Percentiles rank a stretch among this genome's conserved stretches.
phyloP scores from a whole-genome alignment of 1,140 invertebrate species.

The Apis florea region DNA sequence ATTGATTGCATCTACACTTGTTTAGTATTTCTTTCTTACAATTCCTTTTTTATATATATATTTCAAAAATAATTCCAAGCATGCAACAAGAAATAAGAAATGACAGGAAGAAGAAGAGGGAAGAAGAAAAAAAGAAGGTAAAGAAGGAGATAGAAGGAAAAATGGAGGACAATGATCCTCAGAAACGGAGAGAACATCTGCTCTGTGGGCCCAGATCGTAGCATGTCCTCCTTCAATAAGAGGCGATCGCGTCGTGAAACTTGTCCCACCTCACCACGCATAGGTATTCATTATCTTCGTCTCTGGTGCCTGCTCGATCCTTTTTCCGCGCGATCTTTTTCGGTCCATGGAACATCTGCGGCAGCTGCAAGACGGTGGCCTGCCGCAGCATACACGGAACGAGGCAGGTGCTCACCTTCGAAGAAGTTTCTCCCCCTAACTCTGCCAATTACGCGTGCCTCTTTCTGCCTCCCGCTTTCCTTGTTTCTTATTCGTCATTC shows the following conservation, averaged over 20 bases:
- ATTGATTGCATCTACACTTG: neutral
- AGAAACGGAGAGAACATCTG: slow-evolving; percentile 60
- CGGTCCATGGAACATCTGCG: slow-evolving; percentile 80
- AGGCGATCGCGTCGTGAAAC: slow-evolving; percentile 69
- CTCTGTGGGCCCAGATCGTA: slow-evolving; percentile 23
- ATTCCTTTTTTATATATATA: neutral
- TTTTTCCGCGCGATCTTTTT: slow-evolving; percentile 68
- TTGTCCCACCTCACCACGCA: slow-evolving; percentile 73
- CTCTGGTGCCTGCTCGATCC: slow-evolving; percentile 54
- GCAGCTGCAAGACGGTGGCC: slow-evolving; percentile 77
- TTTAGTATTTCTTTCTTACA: neutral
- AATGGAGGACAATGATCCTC: slow-evolving; percentile 63
- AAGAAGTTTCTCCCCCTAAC: slow-evolving; percentile 62
- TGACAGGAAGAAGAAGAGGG: slow-evolving; percentile 28
- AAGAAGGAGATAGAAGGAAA: neutral
- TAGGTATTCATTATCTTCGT: slow-evolving; percentile 75
- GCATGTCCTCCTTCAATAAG: slow-evolving; percentile 66
- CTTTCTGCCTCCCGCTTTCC: slow-evolving; percentile 69
- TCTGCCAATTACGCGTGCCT: slow-evolving; percentile 78
- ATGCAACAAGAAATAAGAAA: neutral
- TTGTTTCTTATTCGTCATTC: neutral
- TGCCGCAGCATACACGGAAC: slow-evolving; percentile 64
- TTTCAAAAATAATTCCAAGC: neutral
- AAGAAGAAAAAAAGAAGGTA: neutral
- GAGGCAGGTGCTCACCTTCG: slow-evolving; percentile 72